Conservation (phyloP, 2,113 vertebrate species). For the human (Homo sapiens) region DNA sequence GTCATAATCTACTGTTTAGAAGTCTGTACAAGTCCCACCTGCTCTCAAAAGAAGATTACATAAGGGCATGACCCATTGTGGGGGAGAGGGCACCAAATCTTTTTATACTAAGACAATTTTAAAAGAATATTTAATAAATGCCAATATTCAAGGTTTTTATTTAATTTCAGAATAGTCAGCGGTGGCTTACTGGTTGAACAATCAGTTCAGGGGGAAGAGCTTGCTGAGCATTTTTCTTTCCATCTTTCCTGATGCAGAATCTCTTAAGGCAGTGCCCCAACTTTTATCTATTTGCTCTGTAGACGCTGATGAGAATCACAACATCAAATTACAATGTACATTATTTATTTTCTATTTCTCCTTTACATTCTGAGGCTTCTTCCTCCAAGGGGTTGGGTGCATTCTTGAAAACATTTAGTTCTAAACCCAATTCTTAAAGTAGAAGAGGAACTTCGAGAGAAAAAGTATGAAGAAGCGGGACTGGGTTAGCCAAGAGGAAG, state of each 20-base stretch:
- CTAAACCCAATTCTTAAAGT: background rate
- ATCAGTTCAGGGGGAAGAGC: background rate
- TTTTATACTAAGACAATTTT: background rate
- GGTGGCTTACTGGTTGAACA: background rate
- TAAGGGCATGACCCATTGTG: background rate
- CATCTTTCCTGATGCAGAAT: background rate
- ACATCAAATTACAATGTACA: slow-evolving; percentile 59
- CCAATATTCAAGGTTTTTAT: background rate
- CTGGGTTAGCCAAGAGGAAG: background rate
- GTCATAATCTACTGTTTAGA: background rate
- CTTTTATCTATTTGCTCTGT: background rate
- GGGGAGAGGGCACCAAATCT: background rate
- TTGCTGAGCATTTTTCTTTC: background rate
- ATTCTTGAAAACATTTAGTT: slow-evolving; percentile 41
- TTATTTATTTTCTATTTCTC: slow-evolving; percentile 72
- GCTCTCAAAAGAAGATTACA: background rate
- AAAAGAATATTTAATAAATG: background rate
- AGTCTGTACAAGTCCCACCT: background rate
- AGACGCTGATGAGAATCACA: slow-evolving; percentile 49
- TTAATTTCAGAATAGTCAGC: background rate
- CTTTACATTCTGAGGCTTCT: slow-evolving; percentile 47
- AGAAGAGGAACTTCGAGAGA: background rate
- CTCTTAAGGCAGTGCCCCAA: background rate
- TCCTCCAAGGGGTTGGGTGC: slow-evolving; percentile 3
- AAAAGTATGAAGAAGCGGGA: background rate